Conservation (phyloP, 2,797 vertebrate species). For the Sebastes steindachneri region DNA sequence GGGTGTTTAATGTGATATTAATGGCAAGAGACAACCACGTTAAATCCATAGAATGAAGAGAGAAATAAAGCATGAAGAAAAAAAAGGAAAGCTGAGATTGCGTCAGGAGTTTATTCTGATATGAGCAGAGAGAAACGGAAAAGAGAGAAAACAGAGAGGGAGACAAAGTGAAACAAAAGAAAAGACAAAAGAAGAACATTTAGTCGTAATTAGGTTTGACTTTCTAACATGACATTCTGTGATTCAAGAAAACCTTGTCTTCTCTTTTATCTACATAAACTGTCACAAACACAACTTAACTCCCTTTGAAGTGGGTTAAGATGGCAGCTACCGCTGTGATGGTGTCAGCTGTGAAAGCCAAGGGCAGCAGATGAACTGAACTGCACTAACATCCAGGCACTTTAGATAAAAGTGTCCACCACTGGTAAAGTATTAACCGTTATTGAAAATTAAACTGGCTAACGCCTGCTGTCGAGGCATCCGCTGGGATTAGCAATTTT, state of each 20-base stretch:
- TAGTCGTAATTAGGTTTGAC: neutral
- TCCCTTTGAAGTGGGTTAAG: conserved; percentile 25
- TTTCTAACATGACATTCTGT: neutral
- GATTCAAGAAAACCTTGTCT: neutral
- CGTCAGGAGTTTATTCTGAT: neutral
- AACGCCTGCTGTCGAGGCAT: conserved; percentile 18
- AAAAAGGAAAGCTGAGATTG: neutral
- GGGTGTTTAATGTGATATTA: conserved; percentile 17
- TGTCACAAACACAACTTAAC: neutral
- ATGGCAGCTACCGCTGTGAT: conserved; percentile 14
- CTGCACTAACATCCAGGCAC: neutral
- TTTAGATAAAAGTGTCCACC: conserved; percentile 2
- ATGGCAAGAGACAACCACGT: conserved; percentile 28
- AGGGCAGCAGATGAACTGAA: neutral
- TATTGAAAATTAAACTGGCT: conserved; percentile 54
- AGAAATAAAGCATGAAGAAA: neutral
- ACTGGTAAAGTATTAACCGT: conserved; percentile 21
- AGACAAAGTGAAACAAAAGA: neutral
- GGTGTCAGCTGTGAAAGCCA: neutral
- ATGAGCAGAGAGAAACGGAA: neutral
- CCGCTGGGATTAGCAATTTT: conserved; percentile 34
- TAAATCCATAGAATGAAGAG: conserved; percentile 11
- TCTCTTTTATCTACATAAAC: neutral
- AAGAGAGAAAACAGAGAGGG: neutral
- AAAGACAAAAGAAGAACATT: neutral